Conservation (phyloP, 2,113 vertebrate species). For the Dendrocopos noguchii region DNA sequence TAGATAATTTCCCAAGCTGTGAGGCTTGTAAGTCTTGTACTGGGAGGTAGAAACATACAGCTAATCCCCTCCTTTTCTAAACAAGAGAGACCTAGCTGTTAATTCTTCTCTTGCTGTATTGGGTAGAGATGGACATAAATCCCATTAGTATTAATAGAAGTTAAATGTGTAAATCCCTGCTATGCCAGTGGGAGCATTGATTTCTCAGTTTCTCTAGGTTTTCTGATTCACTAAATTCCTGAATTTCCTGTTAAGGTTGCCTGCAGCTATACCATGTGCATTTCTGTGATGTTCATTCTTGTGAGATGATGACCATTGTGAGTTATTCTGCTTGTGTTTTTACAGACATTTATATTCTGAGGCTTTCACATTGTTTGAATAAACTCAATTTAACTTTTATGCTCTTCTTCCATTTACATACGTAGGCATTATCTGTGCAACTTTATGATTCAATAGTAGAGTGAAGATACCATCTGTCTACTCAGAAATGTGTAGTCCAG, state of each 20-base stretch:
- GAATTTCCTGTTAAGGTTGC: neutral
- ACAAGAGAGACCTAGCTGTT: constrained; percentile 5
- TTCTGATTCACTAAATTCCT: neutral
- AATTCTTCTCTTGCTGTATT: constrained; percentile 21
- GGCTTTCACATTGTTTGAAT: neutral
- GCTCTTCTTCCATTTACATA: neutral
- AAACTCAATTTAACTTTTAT: neutral
- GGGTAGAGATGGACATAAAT: constrained; percentile 13
- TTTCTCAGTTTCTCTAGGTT: constrained; percentile 12
- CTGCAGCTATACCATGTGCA: neutral
- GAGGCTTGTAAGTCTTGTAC: neutral
- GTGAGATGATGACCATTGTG: neutral
- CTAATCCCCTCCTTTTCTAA: constrained; percentile 33
- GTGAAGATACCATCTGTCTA: neutral
- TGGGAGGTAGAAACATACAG: constrained; percentile 6
- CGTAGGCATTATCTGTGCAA: neutral
- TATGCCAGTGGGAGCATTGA: neutral
- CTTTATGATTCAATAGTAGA: neutral
- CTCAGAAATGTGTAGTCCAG: neutral
- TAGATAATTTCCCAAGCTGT: neutral
- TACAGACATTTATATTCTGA: neutral
- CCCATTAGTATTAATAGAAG: constrained; percentile 30
- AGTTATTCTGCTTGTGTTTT: neutral
- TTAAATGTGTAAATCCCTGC: constrained; percentile 27
- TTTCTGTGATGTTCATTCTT: neutral